Percentiles rank a stretch among this genome's conserved stretches.
phyloP scores from a whole-genome alignment of 2,797 vertebrate species.

The Leuciscus waleckii region DNA sequence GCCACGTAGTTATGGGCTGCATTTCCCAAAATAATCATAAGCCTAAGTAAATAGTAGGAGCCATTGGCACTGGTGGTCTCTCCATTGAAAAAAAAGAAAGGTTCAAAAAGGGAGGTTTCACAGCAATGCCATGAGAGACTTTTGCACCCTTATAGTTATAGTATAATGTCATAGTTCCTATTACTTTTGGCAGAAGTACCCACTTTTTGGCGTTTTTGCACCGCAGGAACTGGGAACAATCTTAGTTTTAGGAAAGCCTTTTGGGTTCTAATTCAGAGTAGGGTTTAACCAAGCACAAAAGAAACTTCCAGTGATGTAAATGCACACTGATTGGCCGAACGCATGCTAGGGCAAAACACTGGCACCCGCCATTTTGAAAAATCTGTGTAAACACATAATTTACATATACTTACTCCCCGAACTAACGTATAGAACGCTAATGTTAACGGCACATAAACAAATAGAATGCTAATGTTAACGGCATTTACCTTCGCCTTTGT shows the following conservation, averaged over 20 bases:
- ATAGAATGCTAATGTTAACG: neutral
- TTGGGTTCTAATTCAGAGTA: neutral
- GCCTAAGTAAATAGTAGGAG: neutral
- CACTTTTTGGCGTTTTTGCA: neutral
- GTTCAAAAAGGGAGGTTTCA: neutral
- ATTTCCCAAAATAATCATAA: conserved; percentile 1
- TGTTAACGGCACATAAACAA: neutral
- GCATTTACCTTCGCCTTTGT: neutral
- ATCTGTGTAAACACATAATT: neutral
- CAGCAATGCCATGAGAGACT: neutral
- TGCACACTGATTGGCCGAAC: neutral
- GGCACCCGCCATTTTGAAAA: neutral
- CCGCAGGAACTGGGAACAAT: neutral
- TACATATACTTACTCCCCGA: neutral
- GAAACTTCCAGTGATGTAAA: neutral
- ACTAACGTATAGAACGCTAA: neutral
- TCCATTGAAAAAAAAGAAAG: neutral
- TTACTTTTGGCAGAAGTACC: neutral
- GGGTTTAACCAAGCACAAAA: neutral
- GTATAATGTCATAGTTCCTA: neutral
- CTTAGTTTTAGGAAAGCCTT: neutral
- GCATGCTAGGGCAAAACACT: neutral
- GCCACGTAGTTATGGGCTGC: neutral
- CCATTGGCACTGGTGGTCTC: neutral
- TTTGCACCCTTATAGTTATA: neutral